Evolutionary conservation across 1,140 invertebrate genomes (phyloP), one percentile per base, ranked within the genome.

Genomic region (Drosophila ficusphila): DNA sequence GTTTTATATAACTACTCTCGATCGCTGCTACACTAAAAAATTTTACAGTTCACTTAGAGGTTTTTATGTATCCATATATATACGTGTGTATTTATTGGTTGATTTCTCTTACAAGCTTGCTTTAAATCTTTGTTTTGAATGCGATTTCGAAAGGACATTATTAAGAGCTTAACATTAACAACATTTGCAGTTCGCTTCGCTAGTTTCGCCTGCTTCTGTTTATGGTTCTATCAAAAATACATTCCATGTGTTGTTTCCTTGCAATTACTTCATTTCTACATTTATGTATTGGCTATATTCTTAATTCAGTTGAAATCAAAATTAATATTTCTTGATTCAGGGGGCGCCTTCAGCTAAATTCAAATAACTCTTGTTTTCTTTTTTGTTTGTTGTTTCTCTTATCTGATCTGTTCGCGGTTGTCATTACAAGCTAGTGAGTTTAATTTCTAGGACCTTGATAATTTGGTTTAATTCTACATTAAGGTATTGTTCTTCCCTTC

Each of bases 401-500:
- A 31, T 25, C 27, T 38, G 38, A 18, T 18, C 25, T 29, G 12
- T 23, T 67, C 33, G 27, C 46, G 31, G 54, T 49, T 78, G 34
- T 70, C 39, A 4, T 56, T 79, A 76, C 61, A 41, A 25, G 46
- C 76, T 79, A 88, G 58, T 75, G 69, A 61, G 64, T 88, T 78
- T 88, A 75, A 76, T 67, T 65, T 53, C 72, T 86, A 85, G 53
- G 58, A 86, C 79, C 79, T 83, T 83, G 69, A 78, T 83, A 81
- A 72, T 79, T 85, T 86, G 72, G 81, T 81, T 76, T 86, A 65
- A 85, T 73, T 76, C 67, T 86, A 86, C 56, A 54, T 86, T 73
- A 86, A 86, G 81, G 73, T 86, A 81, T 86, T 86, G 77, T 86
- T 57, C 27, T 68, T 39, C 47, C 73, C 19, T 8, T 23, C 53